These are phyloP conservation scores for Lithosia quadra DNA, from an alignment of 2,888 invertebrate species.

Conservation along the genomic window DNA sequence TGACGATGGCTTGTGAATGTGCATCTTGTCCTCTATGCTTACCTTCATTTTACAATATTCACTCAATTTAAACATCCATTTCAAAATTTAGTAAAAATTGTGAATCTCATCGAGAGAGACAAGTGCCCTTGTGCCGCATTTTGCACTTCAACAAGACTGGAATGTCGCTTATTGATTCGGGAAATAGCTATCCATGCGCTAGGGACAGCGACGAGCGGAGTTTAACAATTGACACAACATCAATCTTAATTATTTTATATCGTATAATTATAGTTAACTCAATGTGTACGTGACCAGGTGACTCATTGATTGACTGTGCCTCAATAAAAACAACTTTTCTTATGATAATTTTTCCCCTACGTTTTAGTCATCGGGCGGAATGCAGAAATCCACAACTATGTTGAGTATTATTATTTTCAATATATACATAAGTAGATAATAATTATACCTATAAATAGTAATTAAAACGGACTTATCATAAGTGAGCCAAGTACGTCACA, in stretches of 20 bases:
- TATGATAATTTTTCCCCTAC: conserved; percentile 78
- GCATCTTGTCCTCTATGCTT: conserved; percentile 63
- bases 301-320: conserved; percentile 66
- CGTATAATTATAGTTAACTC: conserved; percentile 58
- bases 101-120: conserved; percentile 52
- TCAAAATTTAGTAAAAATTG: conserved; percentile 40
- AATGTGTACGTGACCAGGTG: conserved; percentile 70
- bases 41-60: conserved; percentile 35
- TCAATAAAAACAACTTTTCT: conserved; percentile 73
- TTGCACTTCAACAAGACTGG: conserved; percentile 85
- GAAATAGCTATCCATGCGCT: conserved; percentile 73
- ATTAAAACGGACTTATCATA: conserved; percentile 76
- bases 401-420: conserved; percentile 85
- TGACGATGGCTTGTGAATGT: conserved; percentile 84
- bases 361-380: conserved; percentile 87
- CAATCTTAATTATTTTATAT: conserved; percentile 56
- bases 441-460: conserved; percentile 75
- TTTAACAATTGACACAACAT: conserved; percentile 67
- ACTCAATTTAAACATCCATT: conserved; percentile 37
- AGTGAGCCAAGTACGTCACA: conserved; percentile 73
- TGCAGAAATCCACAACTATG: conserved; percentile 88
- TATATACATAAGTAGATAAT: conserved; percentile 85
- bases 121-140: conserved; percentile 64
- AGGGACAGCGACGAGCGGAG: conserved; percentile 61
- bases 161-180: conserved; percentile 84